These are phyloP conservation scores for Ostrea denselamellosa DNA, from an alignment of 1,140 invertebrate genomes.

Conservation along the genomic window DNA sequence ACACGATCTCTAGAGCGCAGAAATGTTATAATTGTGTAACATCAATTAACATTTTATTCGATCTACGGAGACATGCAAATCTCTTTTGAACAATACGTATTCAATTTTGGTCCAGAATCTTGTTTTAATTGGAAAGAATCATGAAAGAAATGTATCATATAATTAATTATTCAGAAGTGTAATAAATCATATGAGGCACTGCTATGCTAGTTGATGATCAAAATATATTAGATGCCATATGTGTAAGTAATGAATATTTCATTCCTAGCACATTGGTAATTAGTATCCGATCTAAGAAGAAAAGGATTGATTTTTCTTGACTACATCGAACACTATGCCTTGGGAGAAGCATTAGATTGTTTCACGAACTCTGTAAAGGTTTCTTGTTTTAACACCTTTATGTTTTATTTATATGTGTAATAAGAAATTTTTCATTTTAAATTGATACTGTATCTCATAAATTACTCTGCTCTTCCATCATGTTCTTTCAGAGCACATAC, in stretches of 20 bases:
- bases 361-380: background rate
- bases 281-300: background rate
- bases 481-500: no score
- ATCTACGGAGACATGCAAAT: background rate
- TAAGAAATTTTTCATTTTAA: conserved; percentile 5
- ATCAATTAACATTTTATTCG: no score
- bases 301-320: background rate
- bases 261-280: background rate
- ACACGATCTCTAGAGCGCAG: no score
- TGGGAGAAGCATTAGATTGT: background rate
- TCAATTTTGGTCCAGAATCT: background rate
- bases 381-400: background rate
- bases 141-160: conserved; percentile 16
- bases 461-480: no score
- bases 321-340: background rate
- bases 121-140: conserved; percentile 4
- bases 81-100: background rate
- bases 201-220: background rate
- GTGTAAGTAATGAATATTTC: conserved; percentile 36
- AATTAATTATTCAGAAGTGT: background rate
- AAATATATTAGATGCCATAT: conserved; percentile 39
- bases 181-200: background rate
- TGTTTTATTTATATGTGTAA: background rate
- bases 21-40: no score
- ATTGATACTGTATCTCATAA: background rate